Conservation (phyloP, 2,113 vertebrate genomes). For the Corythaeola cristata region DNA sequence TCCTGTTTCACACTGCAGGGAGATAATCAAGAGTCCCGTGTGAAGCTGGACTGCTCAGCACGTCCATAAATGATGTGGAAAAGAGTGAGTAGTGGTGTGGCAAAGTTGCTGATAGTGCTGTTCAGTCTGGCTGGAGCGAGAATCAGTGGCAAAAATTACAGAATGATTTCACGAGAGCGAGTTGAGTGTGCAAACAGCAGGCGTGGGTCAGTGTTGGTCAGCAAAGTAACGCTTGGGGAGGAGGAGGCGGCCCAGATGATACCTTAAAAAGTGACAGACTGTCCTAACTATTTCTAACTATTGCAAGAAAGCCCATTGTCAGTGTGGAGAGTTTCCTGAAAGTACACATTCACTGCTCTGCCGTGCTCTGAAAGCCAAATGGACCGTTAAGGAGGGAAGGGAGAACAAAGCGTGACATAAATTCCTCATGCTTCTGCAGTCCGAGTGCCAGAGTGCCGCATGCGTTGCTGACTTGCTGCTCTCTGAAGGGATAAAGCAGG, state of each 20-base stretch:
- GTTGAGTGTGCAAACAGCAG: background rate
- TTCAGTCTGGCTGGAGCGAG: background rate
- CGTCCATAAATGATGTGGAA: background rate
- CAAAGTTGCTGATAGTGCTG: background rate
- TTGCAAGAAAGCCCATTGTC: background rate
- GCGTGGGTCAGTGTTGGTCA: background rate
- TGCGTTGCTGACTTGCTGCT: background rate
- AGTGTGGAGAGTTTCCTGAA: background rate
- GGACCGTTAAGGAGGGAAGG: conserved; percentile 29
- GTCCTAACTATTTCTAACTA: background rate
- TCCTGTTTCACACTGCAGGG: background rate
- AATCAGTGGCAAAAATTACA: background rate
- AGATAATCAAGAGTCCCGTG: background rate
- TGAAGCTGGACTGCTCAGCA: background rate
- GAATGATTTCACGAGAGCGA: background rate
- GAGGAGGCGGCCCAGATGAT: background rate
- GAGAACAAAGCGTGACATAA: background rate
- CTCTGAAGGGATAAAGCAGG: background rate
- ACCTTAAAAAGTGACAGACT: background rate
- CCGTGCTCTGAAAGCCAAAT: background rate
- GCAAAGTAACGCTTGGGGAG: background rate
- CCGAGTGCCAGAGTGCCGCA: background rate
- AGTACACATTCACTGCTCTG: background rate
- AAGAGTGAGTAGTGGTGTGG: background rate
- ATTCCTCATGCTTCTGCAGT: background rate